These are phyloP conservation scores for Keiferia lycopersicella DNA, from an alignment of 2,888 invertebrate species.

Conservation along the genomic window DNA sequence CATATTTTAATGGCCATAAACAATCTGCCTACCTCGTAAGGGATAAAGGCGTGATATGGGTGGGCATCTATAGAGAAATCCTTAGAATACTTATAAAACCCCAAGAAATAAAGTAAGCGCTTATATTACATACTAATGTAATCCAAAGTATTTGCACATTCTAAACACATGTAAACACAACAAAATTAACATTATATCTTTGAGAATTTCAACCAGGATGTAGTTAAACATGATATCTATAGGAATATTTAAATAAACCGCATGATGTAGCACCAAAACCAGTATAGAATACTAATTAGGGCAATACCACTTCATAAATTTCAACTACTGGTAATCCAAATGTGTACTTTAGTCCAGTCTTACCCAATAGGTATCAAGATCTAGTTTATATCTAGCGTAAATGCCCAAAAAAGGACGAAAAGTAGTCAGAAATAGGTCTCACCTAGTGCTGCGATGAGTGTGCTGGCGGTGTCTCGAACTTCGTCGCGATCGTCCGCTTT, in stretches of 20 bases:
- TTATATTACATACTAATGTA: background rate
- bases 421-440: constrained; percentile 35
- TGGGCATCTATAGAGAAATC: background rate
- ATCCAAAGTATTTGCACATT: constrained; percentile 6
- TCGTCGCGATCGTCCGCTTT: constrained; percentile 90
- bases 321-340: constrained; percentile 28
- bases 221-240: background rate
- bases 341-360: background rate
- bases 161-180: background rate
- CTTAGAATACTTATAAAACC: background rate
- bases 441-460: constrained; percentile 86
- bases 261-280: background rate
- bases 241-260: background rate
- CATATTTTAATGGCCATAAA: too few relatives aligned
- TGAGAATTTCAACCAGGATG: background rate
- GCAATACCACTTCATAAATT: constrained; percentile 7
- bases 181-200: constrained; percentile 6
- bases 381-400: background rate
- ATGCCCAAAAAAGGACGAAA: background rate
- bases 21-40: too few relatives aligned
- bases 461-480: constrained; percentile 84
- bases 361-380: background rate
- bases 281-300: constrained; percentile 2
- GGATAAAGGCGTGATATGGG: too few relatives aligned
- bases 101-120: background rate